These are phyloP conservation scores for Tricholauxania praeusta DNA, from an alignment of 2,888 invertebrate species.

Conservation along the genomic window DNA sequence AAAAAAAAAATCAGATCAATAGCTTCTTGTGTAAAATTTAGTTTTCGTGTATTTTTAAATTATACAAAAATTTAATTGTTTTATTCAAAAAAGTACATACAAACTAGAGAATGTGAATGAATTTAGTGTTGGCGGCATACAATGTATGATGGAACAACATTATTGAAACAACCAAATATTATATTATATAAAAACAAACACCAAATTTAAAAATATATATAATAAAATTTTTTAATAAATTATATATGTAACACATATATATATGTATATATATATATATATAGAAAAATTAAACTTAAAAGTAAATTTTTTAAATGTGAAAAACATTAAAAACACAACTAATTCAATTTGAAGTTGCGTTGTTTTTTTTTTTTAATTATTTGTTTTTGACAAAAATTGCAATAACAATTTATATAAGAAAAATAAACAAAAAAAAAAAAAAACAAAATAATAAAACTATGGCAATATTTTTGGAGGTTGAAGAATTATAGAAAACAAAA, in stretches of 20 bases:
- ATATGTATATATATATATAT: not conserved
- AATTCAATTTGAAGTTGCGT: constrained; percentile 29
- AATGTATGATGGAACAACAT: constrained; percentile 15
- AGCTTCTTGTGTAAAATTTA: too few relatives aligned
- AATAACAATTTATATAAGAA: constrained; percentile 43
- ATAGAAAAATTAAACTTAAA: constrained; percentile 26
- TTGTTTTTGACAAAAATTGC: constrained; percentile 36
- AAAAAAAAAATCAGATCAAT: too few relatives aligned
- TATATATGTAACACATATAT: not conserved
- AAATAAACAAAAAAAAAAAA: constrained; percentile 37
- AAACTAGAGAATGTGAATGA: too few relatives aligned
- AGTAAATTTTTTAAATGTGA: constrained; percentile 26
- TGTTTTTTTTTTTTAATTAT: constrained; percentile 35
- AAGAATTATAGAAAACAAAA: constrained; percentile 45
- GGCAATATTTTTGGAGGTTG: constrained; percentile 61
- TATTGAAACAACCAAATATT: constrained; percentile 8
- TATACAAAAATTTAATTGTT: too few relatives aligned
- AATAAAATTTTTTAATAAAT: constrained; percentile 31
- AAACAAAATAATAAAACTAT: constrained; percentile 49
- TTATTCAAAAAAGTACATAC: too few relatives aligned
- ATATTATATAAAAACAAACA: constrained; percentile 31
- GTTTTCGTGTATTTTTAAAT: too few relatives aligned
- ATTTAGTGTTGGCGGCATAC: too few relatives aligned
- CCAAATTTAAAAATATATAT: constrained; percentile 39
- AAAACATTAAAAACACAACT: constrained; percentile 43